These are phyloP conservation scores for Phlogophora meticulosa DNA, from an alignment of 2,888 invertebrate species.

Conservation along the genomic window DNA sequence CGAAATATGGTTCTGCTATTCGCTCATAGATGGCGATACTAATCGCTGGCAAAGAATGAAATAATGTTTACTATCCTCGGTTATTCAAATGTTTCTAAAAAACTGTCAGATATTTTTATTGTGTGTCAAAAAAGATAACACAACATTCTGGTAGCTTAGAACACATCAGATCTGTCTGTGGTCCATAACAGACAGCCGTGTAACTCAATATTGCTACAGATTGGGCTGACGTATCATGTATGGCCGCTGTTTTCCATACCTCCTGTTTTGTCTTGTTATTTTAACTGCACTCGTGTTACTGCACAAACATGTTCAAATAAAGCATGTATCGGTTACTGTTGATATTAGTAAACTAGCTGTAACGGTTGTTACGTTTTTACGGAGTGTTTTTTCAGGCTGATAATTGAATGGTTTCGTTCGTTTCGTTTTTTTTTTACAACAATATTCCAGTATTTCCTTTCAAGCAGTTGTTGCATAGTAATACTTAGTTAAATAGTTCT, in stretches of 20 bases:
- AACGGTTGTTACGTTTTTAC: constrained; percentile 2
- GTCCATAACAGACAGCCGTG: constrained; percentile 43
- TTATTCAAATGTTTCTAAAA: background rate
- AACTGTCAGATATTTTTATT: constrained; percentile 11
- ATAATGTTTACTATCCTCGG: background rate
- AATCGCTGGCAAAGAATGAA: accelerated
- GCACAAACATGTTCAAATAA: constrained; percentile 53
- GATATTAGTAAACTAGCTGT: constrained; percentile 41
- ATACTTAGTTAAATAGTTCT: no score
- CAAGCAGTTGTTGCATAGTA: no score
- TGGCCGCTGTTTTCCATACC: constrained; percentile 69
- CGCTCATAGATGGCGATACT: constrained; percentile 64
- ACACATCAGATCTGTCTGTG: constrained; percentile 59
- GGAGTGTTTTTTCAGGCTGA: background rate
- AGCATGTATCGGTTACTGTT: constrained; percentile 56
- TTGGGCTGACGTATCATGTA: constrained; percentile 68
- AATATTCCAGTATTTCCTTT: background rate
- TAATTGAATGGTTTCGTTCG: background rate
- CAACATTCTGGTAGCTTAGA: constrained; percentile 40
- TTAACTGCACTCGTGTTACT: constrained; percentile 60
- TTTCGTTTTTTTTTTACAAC: background rate
- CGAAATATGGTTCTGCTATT: constrained; percentile 57
- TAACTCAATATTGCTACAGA: constrained; percentile 66
- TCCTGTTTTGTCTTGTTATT: constrained; percentile 70
- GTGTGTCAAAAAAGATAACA: constrained; percentile 24